Percentiles rank a stretch among this genome's conserved stretches.
Evolutionary conservation across 2,888 invertebrate species (phyloP).

Genomic region (Seira musarum): DNA sequence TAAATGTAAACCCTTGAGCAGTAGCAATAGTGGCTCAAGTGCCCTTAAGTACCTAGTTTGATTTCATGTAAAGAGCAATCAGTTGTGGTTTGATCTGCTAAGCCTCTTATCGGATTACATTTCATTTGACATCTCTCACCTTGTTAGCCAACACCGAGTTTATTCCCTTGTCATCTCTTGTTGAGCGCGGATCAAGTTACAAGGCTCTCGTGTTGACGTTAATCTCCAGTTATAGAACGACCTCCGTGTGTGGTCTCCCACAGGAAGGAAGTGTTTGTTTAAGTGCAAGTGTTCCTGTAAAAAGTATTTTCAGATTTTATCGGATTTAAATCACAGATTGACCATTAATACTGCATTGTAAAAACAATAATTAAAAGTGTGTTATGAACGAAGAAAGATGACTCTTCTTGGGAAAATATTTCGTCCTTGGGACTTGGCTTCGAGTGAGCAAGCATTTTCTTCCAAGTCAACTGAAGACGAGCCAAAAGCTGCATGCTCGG

Average conservation of each 20-base stretch:
- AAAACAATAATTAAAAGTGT: no score
- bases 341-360: no score
- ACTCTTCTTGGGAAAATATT: slow-evolving; percentile 68
- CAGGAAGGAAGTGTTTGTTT: no score
- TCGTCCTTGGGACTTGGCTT: slow-evolving; percentile 66
- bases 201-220: slow-evolving; percentile 47
- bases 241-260: no score
- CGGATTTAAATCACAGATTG: background rate
- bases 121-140: slow-evolving; percentile 61
- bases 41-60: slow-evolving; percentile 50
- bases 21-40: slow-evolving; percentile 17
- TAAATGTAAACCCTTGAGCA: slow-evolving; percentile 33
- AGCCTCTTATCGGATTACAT: slow-evolving; percentile 69
- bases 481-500: no score
- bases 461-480: slow-evolving; percentile 33
- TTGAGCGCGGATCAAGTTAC: slow-evolving; percentile 52
- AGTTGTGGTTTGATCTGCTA: slow-evolving; percentile 61
- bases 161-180: slow-evolving; percentile 57
- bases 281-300: no score
- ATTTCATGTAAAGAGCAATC: slow-evolving; percentile 44
- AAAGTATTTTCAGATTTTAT: no score
- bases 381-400: no score
- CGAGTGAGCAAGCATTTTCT: slow-evolving; percentile 43
- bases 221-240: slow-evolving; percentile 27
- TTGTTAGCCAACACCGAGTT: slow-evolving; percentile 56